phyloP scores from a whole-genome alignment of 2,888 invertebrate species.

The Drosophila anomalipes region DNA sequence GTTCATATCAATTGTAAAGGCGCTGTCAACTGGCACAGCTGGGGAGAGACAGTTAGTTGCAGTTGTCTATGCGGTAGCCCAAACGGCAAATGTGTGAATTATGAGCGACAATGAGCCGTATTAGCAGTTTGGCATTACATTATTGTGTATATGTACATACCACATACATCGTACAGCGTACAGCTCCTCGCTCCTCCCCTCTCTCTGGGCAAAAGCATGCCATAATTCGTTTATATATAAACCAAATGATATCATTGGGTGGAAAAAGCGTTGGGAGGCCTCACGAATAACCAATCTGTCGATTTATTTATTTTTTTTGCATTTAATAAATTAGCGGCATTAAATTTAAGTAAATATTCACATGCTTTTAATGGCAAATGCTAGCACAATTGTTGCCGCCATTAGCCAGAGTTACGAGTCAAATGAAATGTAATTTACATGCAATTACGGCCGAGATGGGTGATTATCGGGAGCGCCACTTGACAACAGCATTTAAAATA shows the following conservation, averaged over 20 bases:
- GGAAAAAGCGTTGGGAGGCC: slow-evolving; percentile 16
- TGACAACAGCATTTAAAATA: neutral
- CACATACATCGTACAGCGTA: neutral
- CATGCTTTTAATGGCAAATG: slow-evolving; percentile 54
- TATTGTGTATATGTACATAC: slow-evolving; percentile 25
- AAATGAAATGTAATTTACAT: slow-evolving; percentile 72
- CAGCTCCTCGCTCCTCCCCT: neutral
- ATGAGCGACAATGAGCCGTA: slow-evolving; percentile 52
- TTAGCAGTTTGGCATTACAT: slow-evolving; percentile 53
- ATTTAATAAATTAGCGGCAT: slow-evolving; percentile 63
- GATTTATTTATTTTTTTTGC: slow-evolving; percentile 44
- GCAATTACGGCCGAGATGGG: slow-evolving; percentile 20
- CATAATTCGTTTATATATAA: slow-evolving; percentile 75
- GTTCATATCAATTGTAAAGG: slow-evolving; percentile 75
- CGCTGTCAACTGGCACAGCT: slow-evolving; percentile 72
- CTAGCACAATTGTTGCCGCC: slow-evolving; percentile 29
- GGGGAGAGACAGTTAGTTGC: slow-evolving; percentile 45
- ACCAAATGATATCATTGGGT: slow-evolving; percentile 72
- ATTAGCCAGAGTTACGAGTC: slow-evolving; percentile 32
- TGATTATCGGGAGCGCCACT: slow-evolving; percentile 17
- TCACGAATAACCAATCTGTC: slow-evolving; percentile 16
- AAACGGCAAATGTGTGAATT: slow-evolving; percentile 59
- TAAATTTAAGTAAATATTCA: slow-evolving; percentile 62
- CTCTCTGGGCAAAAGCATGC: slow-evolving; percentile 53
- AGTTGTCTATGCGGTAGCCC: slow-evolving; percentile 31